Evolutionary conservation across 2,797 vertebrate species (phyloP).

Genomic region (Brachyalestes nurse): DNA sequence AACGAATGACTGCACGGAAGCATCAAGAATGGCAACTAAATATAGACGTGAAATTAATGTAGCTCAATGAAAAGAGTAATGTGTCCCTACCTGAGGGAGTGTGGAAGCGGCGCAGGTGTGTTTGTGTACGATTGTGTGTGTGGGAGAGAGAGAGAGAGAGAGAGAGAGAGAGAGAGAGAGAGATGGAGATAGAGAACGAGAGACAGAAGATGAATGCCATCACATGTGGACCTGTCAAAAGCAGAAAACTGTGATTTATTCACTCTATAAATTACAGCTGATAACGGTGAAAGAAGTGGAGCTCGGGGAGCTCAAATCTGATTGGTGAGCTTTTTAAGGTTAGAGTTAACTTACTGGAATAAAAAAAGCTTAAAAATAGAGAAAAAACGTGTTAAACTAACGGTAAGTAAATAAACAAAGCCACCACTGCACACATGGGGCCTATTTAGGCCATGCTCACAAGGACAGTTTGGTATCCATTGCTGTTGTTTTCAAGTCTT

Average conservation of each 20-base stretch:
- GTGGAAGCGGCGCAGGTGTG: conserved; percentile 11
- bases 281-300: neutral
- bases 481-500: neutral
- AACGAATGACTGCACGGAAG: neutral
- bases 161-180: neutral
- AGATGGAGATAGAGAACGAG: neutral
- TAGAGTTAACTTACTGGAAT: neutral
- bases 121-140: neutral
- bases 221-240: conserved; percentile 22
- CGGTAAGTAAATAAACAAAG: neutral
- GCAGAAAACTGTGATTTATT: conserved; percentile 22
- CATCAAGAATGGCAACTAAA: conserved; percentile 17
- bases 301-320: conserved; percentile 40
- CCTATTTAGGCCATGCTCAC: neutral
- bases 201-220: neutral
- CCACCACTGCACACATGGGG: neutral
- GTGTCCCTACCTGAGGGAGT: neutral
- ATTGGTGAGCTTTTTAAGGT: neutral
- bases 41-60: conserved; percentile 34
- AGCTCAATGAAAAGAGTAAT: conserved; percentile 37
- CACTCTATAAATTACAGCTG: conserved; percentile 12
- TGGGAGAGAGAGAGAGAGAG: neutral
- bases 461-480: neutral
- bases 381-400: neutral
- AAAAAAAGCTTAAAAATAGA: neutral